Conservation (phyloP, 2,113 vertebrate genomes). For the Planiliza haematocheilus region DNA sequence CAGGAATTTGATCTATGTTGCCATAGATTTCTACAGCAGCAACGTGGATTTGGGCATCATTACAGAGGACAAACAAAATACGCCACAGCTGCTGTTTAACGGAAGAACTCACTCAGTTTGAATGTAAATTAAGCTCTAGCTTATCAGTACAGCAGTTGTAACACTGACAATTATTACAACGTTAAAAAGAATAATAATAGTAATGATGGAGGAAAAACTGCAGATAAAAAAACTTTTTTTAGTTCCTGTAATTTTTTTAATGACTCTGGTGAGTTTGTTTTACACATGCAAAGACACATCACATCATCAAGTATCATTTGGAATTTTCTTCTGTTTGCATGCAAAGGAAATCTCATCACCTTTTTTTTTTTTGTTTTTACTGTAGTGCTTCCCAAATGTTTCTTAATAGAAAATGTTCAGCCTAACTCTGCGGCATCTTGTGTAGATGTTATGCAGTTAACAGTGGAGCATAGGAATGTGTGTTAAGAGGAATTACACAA, state of each 20-base stretch:
- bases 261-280: neutral
- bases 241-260: neutral
- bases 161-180: too few relatives aligned
- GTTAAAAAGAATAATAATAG: too few relatives aligned
- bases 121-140: neutral
- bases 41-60: neutral
- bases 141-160: too few relatives aligned
- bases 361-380: neutral
- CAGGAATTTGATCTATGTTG: neutral
- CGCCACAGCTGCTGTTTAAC: too few relatives aligned
- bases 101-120: neutral
- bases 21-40: neutral
- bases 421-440: neutral
- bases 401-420: neutral
- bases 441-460: slow-evolving; percentile 17
- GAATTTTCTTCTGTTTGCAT: too few relatives aligned
- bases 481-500: slow-evolving; percentile 40
- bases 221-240: neutral
- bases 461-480: neutral
- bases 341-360: neutral
- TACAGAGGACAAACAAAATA: too few relatives aligned
- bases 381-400: neutral
- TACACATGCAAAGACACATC: neutral
- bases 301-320: too few relatives aligned
- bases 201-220: too few relatives aligned